Base-by-base conservation (phyloP, 2,888 invertebrate species). In the Drosophila maculinotata region DNA sequence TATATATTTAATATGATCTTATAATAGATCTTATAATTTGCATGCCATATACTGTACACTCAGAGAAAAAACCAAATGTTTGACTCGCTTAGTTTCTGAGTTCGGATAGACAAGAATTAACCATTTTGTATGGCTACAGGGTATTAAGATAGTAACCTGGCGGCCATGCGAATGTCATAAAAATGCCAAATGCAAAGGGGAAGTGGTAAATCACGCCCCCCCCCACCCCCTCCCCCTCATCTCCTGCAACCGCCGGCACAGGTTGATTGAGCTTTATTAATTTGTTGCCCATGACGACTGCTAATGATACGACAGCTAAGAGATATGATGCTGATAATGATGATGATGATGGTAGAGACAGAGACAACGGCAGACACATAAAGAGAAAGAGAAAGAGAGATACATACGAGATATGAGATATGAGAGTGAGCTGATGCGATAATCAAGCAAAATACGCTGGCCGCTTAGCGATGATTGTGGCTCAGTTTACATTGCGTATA, bases 181-280 rank as follows among this genome's bases (percentile, higher is more conserved):
- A 38, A 53, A 38, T 20, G 39, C 42, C 12, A 35, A 31, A 15
- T 7, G 25, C 8, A 12, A 17, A 26, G 26, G 36, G 41, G 66
- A 41, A 54, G 30, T 52, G 41, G 41, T 48, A 52, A 49, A 52
- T 38, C 53, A 12, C 17, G 15, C 15, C 3, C 20, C 33, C 12
- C 6, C 15, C 4, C 7, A n/a, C 33, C 12, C 6, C 15, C 4
- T 3, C 3, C 20, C 33, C 12, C 6, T 10, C 4, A 3, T 6
- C 15, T 25, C 12, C 0, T 30, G 44, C 17, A 10, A 39, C 33
- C 17, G 30, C 25, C 30, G 25, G 30, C 64, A 30, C 51, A 51
- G 52, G 28, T 62, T 65, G 83, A 80, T 86, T 79, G 83, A 86
- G 83, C 73, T 86, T 82, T 80, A 80, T 86, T 86, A 80, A 83